Evolutionary conservation across 2,113 vertebrate genomes (phyloP).

Genomic region (Panthera uncia): DNA sequence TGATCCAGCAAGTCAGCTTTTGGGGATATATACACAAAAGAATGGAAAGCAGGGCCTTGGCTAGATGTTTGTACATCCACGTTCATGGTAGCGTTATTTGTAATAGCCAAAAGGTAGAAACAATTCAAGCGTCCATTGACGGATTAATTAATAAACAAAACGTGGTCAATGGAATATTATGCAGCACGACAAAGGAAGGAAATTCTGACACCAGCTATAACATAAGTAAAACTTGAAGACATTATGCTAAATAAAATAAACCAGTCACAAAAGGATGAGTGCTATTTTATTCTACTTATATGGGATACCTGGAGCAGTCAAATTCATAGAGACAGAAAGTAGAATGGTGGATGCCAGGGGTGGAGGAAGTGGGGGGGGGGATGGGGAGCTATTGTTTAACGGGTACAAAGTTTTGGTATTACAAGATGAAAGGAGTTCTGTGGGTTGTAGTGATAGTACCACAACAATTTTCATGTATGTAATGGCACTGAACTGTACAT

Average conservation of each 20-base stretch:
- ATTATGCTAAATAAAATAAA: not conserved
- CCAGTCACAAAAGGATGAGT: no score
- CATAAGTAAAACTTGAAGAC: not conserved
- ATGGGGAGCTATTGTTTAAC: fast-evolving
- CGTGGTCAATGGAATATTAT: not conserved
- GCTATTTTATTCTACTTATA: no score
- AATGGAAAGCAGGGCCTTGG: not conserved
- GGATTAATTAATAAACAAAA: not conserved
- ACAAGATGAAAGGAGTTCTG: no score
- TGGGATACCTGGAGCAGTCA: not conserved
- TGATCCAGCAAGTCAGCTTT: not conserved
- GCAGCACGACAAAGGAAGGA: not conserved
- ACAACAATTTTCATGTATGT: no score
- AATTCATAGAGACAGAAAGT: no score
- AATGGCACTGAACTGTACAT: not conserved
- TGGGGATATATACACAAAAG: not conserved
- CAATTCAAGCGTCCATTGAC: no score
- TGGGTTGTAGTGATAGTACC: not conserved
- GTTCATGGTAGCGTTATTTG: not conserved
- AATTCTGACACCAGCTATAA: not conserved
- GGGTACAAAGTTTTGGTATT: not conserved
- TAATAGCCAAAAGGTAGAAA: not conserved
- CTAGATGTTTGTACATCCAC: not conserved
- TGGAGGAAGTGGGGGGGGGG: fast-evolving
- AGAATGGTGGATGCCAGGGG: fast-evolving